Conservation (phyloP, 2,888 invertebrate genomes). For the Sminthurinus aureus region DNA sequence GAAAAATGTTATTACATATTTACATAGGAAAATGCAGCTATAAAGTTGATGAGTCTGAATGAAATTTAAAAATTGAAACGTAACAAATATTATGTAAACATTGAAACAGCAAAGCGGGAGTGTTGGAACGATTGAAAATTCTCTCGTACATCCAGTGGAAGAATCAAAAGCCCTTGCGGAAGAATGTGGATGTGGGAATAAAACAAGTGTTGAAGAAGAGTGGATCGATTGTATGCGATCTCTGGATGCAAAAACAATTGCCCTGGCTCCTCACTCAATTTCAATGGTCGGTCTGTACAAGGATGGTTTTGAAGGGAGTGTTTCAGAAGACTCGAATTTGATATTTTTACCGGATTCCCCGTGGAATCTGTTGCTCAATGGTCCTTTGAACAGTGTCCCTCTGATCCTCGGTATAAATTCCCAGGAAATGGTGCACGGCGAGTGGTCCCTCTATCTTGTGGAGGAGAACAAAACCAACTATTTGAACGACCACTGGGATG, state of each 20-base stretch:
- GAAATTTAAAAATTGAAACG: neutral
- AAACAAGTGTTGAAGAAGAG: neutral
- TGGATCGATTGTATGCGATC: neutral
- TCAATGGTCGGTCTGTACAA: neutral
- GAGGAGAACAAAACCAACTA: neutral
- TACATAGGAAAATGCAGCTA: no score
- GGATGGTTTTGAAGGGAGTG: neutral
- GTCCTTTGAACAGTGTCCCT: constrained; percentile 13
- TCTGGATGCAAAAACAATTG: neutral
- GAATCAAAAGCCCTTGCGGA: neutral
- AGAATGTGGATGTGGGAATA: constrained; percentile 12
- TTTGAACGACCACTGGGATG: constrained; percentile 14
- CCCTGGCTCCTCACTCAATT: neutral
- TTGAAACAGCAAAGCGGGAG: constrained; percentile 3
- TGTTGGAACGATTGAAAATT: neutral
- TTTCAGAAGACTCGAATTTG: no score
- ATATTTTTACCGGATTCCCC: constrained; percentile 24
- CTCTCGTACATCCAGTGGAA: neutral
- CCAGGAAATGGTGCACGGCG: neutral
- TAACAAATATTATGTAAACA: no score
- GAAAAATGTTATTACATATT: no score
- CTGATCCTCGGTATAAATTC: constrained; percentile 27
- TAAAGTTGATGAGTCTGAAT: no score
- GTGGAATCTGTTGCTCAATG: constrained; percentile 14
- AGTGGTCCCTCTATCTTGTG: neutral